Evolutionary conservation across 2,888 invertebrate genomes (phyloP).

Genomic region (Terebella lapidaria): DNA sequence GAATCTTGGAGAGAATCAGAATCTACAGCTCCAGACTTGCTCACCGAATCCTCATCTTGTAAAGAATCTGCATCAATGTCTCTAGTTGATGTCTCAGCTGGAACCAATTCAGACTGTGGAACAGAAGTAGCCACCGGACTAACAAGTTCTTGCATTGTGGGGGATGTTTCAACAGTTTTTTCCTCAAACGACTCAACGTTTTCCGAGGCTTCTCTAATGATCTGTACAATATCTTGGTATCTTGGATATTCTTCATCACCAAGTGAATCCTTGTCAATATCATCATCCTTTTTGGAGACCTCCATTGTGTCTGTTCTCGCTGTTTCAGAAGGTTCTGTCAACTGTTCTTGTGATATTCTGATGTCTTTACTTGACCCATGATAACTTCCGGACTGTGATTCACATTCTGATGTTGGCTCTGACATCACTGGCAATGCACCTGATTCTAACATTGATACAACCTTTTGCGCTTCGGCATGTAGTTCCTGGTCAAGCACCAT

Average conservation of each 20-base stretch:
- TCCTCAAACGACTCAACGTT: constrained; percentile 20
- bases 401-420: constrained; percentile 13
- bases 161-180: background rate
- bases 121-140: background rate
- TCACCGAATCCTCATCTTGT: constrained; percentile 21
- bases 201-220: constrained; percentile 25
- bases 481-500: constrained; percentile 45
- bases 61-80: constrained; percentile 22
- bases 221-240: constrained; percentile 25
- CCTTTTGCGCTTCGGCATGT: constrained; percentile 50
- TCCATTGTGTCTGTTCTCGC: background rate
- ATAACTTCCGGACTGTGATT: constrained; percentile 11
- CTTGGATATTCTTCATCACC: constrained; percentile 18
- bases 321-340: constrained; percentile 10
- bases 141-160: background rate
- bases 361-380: constrained; percentile 6
- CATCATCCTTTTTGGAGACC: constrained; percentile 5
- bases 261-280: constrained; percentile 1
- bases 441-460: constrained; percentile 47
- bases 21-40: constrained; percentile 19
- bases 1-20: constrained; percentile 27
- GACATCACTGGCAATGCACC: constrained; percentile 34
- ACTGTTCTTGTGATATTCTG: constrained; percentile 12
- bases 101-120: constrained; percentile 2
- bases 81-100: constrained; percentile 16